These are phyloP conservation scores for Cataglyphis altisquamis DNA, from an alignment of 2,888 invertebrate genomes.

Conservation along the genomic window DNA sequence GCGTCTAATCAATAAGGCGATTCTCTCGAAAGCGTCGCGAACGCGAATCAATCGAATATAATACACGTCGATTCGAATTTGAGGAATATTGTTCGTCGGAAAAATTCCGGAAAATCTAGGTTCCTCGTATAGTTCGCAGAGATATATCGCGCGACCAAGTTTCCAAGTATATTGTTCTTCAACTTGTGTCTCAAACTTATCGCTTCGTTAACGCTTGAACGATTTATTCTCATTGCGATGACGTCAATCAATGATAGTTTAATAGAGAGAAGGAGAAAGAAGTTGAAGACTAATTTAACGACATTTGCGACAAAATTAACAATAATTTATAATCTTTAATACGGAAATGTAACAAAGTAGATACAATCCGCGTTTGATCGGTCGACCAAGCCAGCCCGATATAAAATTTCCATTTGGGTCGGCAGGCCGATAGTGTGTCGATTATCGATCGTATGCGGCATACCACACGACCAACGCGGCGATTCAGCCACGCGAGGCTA, in stretches of 20 bases:
- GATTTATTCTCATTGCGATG: background rate
- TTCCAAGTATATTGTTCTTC: background rate
- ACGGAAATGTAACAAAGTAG: slow-evolving; percentile 31
- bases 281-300: background rate
- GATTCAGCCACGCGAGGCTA: slow-evolving; percentile 15
- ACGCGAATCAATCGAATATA: slow-evolving; percentile 13
- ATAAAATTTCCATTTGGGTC: slow-evolving; percentile 55
- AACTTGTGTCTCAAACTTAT: slow-evolving; percentile 12
- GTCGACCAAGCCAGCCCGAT: slow-evolving; percentile 58
- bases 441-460: slow-evolving; percentile 44
- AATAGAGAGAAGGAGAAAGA: background rate
- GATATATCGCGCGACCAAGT: background rate
- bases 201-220: slow-evolving; percentile 16
- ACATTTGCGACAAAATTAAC: background rate
- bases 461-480: slow-evolving; percentile 1
- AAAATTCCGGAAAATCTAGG: background rate
- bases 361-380: slow-evolving; percentile 65
- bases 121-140: slow-evolving; percentile 2
- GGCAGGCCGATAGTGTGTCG: slow-evolving; percentile 34
- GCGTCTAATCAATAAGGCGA: slow-evolving; percentile 42
- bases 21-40: slow-evolving; percentile 27
- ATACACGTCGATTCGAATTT: background rate
- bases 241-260: background rate
- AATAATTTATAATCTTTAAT: background rate
- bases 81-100: slow-evolving; percentile 17